Percentiles rank a stretch among this genome's conserved stretches.
These are phyloP conservation scores for Heteractis magnifica DNA, from an alignment of 92 coral and sea anemone genomes.

Conservation along the genomic window DNA sequence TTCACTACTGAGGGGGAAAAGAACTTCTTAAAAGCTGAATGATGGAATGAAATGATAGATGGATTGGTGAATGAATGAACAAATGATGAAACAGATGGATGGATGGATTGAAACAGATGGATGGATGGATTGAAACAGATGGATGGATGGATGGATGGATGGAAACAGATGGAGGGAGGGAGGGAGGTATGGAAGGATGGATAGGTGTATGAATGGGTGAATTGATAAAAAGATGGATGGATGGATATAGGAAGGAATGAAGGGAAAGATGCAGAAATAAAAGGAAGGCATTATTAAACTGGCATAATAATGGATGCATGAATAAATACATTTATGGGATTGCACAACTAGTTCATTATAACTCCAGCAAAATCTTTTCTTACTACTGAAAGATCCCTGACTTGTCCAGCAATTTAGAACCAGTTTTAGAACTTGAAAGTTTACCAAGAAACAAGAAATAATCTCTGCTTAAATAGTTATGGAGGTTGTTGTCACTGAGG, in stretches of 20 bases:
- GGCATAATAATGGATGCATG: background rate
- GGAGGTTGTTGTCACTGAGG: conserved; percentile 79
- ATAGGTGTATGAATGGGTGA: background rate
- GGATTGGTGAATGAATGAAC: background rate
- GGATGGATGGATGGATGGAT: background rate
- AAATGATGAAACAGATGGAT: background rate
- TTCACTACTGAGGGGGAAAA: background rate
- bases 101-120: background rate
- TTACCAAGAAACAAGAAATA: conserved; percentile 90
- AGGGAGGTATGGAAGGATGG: background rate
- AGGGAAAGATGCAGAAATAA: background rate
- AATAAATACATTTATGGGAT: background rate
- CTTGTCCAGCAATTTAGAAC: conserved; percentile 79
- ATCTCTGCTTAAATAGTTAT: conserved; percentile 81
- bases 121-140: background rate
- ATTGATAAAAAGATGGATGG: background rate
- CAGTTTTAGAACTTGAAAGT: conserved; percentile 73
- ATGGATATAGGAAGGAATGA: background rate
- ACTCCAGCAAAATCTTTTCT: conserved; percentile 13
- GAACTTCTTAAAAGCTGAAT: background rate
- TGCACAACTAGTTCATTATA: background rate
- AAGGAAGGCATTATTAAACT: background rate
- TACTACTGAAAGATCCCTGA: conserved; percentile 94
- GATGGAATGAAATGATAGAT: background rate
- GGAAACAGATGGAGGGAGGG: background rate